Evolutionary conservation across 30 jellyfish, hydroid and myxozoan species (phyloP), one percentile per base, ranked within the genome.

Genomic region (Aurelia sp.): DNA sequence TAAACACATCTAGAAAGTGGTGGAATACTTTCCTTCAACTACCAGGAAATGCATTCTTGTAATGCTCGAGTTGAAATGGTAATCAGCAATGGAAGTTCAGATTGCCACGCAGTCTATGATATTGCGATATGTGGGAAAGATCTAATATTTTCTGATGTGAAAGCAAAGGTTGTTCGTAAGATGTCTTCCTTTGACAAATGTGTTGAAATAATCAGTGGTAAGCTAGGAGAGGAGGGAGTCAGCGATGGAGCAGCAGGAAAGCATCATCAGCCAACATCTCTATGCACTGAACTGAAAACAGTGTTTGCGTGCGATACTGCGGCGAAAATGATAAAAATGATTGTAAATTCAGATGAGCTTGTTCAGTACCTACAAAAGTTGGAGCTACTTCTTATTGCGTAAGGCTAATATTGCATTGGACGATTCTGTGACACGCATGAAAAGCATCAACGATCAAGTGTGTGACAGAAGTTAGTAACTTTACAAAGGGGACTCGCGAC

Each of bases 141-240:
- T 58, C 67, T 58, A 58, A 58, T 58, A 35, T 58, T 58, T 58
- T 58, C 67, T 58, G 67, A 58, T 58, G 24, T 58, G 22, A 58
- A 58, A 58, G 67, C 67, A 58, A 58, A 58, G 5, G 5, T 58
- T 58, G 67, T 58, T 58, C 67, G 67, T 58, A 58, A 58, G 67
- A 58, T 58, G 5, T 2, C 22, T 58, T 58, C 5, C 5, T 58
- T 58, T 5, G 5, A 20, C 67, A 58, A 58, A 3, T 58, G 4
- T 58, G 67, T 58, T 58, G 5, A 58, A 58, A 58, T 58, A 58
- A 58, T 58, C 67, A 58, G 67, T 58, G 67, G 67, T 58, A 58
- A 58, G 67, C 67, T 58, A 58, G 24, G 67, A 58, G 5, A 58
- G 3, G 67, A 58, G 67, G 67, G 67, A 58, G 67, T 58, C 24